A percentile compares a stretch with the other conserved stretches of the same genome.
Conservation (phyloP, 2,888 invertebrate genomes). For the Carabus problematicus region DNA sequence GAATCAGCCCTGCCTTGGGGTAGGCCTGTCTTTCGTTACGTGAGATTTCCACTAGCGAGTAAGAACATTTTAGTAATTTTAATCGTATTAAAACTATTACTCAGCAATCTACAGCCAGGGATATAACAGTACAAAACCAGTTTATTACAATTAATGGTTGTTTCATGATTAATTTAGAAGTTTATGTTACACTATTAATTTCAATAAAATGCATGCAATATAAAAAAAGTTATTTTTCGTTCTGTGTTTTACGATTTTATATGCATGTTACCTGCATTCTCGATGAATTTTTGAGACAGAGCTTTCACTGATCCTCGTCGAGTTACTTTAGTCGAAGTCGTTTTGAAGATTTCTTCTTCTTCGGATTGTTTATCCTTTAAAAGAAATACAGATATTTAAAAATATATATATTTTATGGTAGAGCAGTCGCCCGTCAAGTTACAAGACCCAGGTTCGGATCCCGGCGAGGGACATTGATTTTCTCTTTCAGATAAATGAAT, state of each 20-base stretch:
- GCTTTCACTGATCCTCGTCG: slow-evolving; percentile 79
- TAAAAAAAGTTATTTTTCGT: not conserved
- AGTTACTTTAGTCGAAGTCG: slow-evolving; percentile 58
- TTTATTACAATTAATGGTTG: not conserved
- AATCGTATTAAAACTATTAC: not conserved
- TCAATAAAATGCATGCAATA: slow-evolving; percentile 23
- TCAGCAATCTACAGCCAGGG: slow-evolving; percentile 1
- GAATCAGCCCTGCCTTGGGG: slow-evolving; percentile 78
- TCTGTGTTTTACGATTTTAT: not conserved
- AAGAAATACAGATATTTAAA: slow-evolving; percentile 31
- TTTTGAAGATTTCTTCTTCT: slow-evolving; percentile 50
- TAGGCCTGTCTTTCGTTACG: slow-evolving; percentile 67
- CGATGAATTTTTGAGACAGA: slow-evolving; percentile 80
- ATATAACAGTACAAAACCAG: no score
- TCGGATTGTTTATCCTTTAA: slow-evolving; percentile 52
- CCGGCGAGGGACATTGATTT: no score
- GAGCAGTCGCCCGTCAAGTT: no score
- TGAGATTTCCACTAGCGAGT: slow-evolving; percentile 62
- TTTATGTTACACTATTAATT: slow-evolving; percentile 19
- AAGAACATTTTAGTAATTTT: not conserved
- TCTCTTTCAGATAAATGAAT: no score
- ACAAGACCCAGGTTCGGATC: no score
- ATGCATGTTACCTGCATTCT: slow-evolving; percentile 64
- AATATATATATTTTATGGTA: slow-evolving; percentile 5
- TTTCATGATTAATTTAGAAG: slow-evolving; percentile 1